Percentiles rank a stretch among this genome's conserved stretches.
Evolutionary conservation across 2,797 vertebrate genomes (phyloP).

Genomic region (Jordanella pulchra): DNA sequence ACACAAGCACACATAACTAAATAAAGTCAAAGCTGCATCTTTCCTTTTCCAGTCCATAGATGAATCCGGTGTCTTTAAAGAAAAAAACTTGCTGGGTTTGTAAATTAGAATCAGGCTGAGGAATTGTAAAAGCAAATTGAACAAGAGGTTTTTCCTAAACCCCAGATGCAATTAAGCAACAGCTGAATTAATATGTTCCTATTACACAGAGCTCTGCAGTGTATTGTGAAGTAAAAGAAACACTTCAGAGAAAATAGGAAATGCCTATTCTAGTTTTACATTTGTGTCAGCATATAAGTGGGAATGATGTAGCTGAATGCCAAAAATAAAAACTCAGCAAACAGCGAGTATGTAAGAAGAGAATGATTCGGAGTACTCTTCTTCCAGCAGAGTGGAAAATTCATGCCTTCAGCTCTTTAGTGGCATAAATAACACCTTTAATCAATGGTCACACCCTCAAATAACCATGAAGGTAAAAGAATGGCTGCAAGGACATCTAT

Average conservation of each 20-base stretch:
- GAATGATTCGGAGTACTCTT: conserved; percentile 20
- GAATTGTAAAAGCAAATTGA: conserved; percentile 64
- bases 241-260: conserved; percentile 56
- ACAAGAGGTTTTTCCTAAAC: conserved; percentile 63
- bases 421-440: conserved; percentile 62
- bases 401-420: conserved; percentile 56
- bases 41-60: conserved; percentile 48
- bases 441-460: conserved; percentile 43
- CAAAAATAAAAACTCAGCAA: conserved; percentile 38
- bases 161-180: conserved; percentile 73
- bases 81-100: conserved; percentile 43
- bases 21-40: conserved; percentile 19
- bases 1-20: neutral
- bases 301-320: conserved; percentile 5
- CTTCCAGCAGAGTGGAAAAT: conserved; percentile 32
- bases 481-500: conserved; percentile 29
- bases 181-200: conserved; percentile 64
- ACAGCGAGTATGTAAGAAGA: conserved; percentile 18
- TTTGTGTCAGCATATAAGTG: conserved; percentile 12
- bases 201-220: conserved; percentile 52
- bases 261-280: conserved; percentile 41
- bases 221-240: conserved; percentile 68
- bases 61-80: conserved; percentile 55
- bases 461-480: conserved; percentile 8
- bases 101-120: conserved; percentile 55